Base-by-base conservation (phyloP, 1,140 invertebrate species). In the Campodea augens region DNA sequence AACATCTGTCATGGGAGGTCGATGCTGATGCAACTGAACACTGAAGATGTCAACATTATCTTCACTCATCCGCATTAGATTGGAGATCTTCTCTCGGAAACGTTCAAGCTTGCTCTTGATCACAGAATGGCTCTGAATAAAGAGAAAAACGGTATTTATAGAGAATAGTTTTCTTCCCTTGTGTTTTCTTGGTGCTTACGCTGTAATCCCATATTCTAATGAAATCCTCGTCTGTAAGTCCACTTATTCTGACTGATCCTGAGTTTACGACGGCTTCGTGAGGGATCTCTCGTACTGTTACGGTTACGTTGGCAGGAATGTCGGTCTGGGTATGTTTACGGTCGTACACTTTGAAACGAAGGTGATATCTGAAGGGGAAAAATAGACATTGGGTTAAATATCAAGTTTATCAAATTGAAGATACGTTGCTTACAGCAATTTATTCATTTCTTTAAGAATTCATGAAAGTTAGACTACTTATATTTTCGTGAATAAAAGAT, bases 31-130 rank as follows among this genome's bases (percentile, higher is more conserved):
- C 15, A 86, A 60, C 53, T 91, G 86, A 2, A 97, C 87, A 64
- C 88, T 93, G 55, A 97, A 95, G 23, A 98, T 78, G 55, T 96
- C 90, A 5, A 98, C 85, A 60, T 93, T 93, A 47, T 90, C 81
- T 38, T 75, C 65, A 42, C 84, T 78, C 1, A 80, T 85, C 40
- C 78, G 81, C 13, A 92, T 60, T 25, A 96, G 67, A 55, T 86
- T 80, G 0, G 81, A 79, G 41, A 90, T 64, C 63, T 89, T 87
- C 49, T 88, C 82, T 52, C 78, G 72, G 51, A 97, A 89, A 43
- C 80, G 73, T 57, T 93, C 86, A 42, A 82, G 69, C 64, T 87
- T 92, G 56, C 86, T 92, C 54, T 82, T 72, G 4, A 82, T 75
- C 37, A 88, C 65, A 53, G 75, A 77, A 55, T 88, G 77, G 0